Evolutionary conservation across 2,797 vertebrate genomes (phyloP).

Genomic region (Cetoscarus ocellatus): DNA sequence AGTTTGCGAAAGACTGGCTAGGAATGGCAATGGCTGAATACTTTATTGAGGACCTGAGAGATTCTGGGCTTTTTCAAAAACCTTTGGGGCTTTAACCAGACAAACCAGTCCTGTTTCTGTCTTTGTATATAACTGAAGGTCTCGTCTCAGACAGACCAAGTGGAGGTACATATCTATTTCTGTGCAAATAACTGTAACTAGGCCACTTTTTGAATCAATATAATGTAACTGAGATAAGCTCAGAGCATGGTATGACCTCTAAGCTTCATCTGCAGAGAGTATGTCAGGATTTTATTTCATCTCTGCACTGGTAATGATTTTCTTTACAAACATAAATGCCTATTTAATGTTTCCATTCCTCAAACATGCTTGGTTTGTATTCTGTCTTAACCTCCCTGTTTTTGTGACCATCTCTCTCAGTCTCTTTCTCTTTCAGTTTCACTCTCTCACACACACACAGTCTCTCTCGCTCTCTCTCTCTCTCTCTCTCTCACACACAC

Average conservation of each 20-base stretch:
- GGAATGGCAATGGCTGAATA: too few species aligned
- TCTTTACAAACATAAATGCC: neutral
- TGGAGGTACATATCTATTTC: neutral
- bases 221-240: neutral
- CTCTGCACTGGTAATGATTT: conserved; percentile 2
- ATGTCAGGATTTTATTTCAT: neutral
- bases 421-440: conserved; percentile 5
- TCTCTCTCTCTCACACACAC: neutral
- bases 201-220: neutral
- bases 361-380: conserved; percentile 13
- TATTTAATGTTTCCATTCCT: conserved; percentile 1
- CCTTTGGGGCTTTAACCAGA: too few species aligned
- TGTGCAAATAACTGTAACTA: neutral
- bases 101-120: too few species aligned
- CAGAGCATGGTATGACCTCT: neutral
- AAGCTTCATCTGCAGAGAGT: neutral
- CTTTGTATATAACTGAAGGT: conserved; percentile 22
- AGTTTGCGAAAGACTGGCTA: too few species aligned
- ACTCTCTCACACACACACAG: neutral
- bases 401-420: conserved; percentile 11
- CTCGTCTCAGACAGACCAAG: conserved; percentile 11
- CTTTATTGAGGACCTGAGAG: too few species aligned
- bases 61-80: too few species aligned
- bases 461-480: conserved; percentile 1
- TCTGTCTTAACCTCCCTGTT: neutral